phyloP scores from a whole-genome alignment of 2,888 invertebrate genomes.

The Leucophora obtusa region DNA sequence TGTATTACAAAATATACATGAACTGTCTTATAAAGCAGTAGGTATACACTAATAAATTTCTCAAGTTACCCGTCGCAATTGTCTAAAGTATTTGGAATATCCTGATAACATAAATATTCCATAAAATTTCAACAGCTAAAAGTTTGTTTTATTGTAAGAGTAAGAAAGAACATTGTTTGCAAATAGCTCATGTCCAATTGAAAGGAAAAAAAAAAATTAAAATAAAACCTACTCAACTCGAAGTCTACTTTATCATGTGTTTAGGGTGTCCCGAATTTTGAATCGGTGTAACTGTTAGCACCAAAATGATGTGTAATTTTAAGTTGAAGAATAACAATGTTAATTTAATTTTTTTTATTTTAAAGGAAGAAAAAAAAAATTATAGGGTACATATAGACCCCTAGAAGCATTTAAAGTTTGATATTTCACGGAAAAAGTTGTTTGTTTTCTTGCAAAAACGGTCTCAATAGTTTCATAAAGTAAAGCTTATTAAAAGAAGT shows the following conservation, averaged over 20 bases:
- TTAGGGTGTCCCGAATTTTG: too few species aligned
- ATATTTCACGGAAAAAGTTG: too few species aligned
- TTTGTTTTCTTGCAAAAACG: too few species aligned
- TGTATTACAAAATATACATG: neutral
- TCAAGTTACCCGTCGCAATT: conserved; percentile 37
- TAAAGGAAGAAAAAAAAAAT: too few species aligned
- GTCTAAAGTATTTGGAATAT: conserved; percentile 1
- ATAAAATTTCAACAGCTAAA: conserved; percentile 25
- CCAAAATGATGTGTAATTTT: too few species aligned
- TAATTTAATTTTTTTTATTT: too few species aligned
- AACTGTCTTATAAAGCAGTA: conserved; percentile 28
- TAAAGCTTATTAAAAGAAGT: too few species aligned
- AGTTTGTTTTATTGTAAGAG: conserved; percentile 8
- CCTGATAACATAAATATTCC: conserved; percentile 38
- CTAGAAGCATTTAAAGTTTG: too few species aligned
- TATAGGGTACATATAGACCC: too few species aligned
- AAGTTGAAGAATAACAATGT: too few species aligned
- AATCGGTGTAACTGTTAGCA: too few species aligned
- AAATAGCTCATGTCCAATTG: conserved; percentile 38
- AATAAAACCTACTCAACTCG: conserved; percentile 6
- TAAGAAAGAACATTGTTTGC: conserved; percentile 36
- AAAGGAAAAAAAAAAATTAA: neutral
- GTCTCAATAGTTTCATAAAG: too few species aligned
- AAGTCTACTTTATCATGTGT: neutral
- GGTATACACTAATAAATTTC: conserved; percentile 54